Evolutionary conservation across 35 echinoderm and acorn worm genomes (phyloP), one percentile per base, ranked within the genome.

Genomic region (Ophioderma brevispina): DNA sequence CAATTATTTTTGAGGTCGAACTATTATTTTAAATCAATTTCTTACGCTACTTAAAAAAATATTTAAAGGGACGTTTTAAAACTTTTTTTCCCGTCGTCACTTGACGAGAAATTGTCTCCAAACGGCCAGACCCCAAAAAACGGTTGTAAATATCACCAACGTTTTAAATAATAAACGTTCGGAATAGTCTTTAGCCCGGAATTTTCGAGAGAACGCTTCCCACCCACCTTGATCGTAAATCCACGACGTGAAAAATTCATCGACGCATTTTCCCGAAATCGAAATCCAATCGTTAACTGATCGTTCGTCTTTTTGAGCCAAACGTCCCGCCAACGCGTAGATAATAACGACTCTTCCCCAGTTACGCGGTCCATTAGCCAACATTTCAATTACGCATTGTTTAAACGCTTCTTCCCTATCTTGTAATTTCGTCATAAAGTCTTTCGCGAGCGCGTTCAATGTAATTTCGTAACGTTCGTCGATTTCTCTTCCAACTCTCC

Each of bases 321-420:
- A 82, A 87, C 96, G 91, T 34, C 93, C 93, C 32, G 93, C 93
- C 83, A 98, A 98, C 4, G 95, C 96, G 82, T 98, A 98, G 17
- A 98, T 93, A 90, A 94, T 98, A 13, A 94, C 93, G 75, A 95
- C 90, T 37, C 96, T 87, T 70, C 96, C 96, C 96, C 96, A 98
- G 63, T 92, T 98, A 76, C 87, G 88, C 17, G 93, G 80, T 38
- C 96, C 96, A 92, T 98, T 90, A 39, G 92, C 96, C 78, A 98
- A 98, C 93, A 98, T 95, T 86, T 86, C 87, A 76, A 95, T 88
- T 38, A 98, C 84, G 86, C 96, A 89, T 33, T 90, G 87, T 10
- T 77, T 89, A 41, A 95, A 98, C 82, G 87, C 89, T 46, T 92
- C 78, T 56, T 87, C 84, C 40, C 96, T 93, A 43, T 92, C 90